Conservation (phyloP, 2,888 invertebrate genomes). For the Hydraecia micacea region DNA sequence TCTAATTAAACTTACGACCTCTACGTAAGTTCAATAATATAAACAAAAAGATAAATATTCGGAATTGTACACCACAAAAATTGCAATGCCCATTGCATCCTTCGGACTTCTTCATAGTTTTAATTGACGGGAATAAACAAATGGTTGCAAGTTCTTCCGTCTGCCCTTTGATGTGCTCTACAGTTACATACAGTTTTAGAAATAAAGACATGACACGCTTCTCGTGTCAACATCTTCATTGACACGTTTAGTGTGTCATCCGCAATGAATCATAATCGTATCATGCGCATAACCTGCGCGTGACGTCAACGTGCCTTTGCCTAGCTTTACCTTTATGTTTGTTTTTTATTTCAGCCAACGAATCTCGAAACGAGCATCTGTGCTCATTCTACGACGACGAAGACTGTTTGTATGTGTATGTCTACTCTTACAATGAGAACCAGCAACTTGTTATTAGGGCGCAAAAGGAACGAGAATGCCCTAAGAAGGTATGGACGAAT, state of each 20-base stretch:
- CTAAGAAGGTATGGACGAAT: conserved; percentile 91
- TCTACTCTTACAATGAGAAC: conserved; percentile 94
- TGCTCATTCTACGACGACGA: conserved; percentile 97
- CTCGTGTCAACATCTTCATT: background rate
- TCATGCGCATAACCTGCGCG: background rate
- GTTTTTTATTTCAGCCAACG: conserved; percentile 90
- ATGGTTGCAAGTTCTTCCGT: no score
- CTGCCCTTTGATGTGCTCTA: background rate
- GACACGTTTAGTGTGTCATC: conserved; percentile 3
- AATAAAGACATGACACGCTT: background rate
- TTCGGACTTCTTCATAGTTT: background rate
- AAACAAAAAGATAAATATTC: background rate
- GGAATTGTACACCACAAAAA: background rate
- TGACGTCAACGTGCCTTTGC: background rate
- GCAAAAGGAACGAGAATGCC: conserved; percentile 96
- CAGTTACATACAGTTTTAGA: background rate
- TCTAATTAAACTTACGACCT: conserved; percentile 17
- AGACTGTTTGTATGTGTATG: conserved; percentile 97
- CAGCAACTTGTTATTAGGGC: conserved; percentile 93
- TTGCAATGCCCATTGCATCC: background rate
- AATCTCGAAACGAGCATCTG: conserved; percentile 94
- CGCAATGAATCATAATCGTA: conserved; percentile 18
- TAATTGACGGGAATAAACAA: background rate
- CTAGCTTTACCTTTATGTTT: background rate
- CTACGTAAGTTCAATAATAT: background rate